These are phyloP conservation scores for Molorchus minor DNA, from an alignment of 2,888 invertebrate genomes.

Conservation along the genomic window DNA sequence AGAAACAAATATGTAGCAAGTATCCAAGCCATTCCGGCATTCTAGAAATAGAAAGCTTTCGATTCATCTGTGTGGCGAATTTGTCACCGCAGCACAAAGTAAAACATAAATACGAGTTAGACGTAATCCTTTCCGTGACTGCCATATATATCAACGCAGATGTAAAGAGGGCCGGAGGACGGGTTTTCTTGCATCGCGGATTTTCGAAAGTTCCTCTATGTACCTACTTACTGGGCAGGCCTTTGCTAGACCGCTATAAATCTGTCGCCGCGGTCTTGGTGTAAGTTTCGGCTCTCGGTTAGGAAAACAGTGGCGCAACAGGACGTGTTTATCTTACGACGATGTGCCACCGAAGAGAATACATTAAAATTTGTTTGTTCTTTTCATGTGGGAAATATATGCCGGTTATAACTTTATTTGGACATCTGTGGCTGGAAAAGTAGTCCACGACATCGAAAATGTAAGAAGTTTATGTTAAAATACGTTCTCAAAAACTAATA, in stretches of 20 bases:
- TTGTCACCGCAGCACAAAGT: slow-evolving; percentile 31
- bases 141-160: slow-evolving; percentile 39
- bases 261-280: slow-evolving; percentile 44
- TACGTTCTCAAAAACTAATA: too few relatives aligned
- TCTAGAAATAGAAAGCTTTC: too few relatives aligned
- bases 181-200: slow-evolving; percentile 33
- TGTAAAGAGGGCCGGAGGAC: slow-evolving; percentile 36
- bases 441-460: too few relatives aligned
- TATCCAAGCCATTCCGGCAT: too few relatives aligned
- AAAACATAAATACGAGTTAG: slow-evolving; percentile 44
- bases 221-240: slow-evolving; percentile 30
- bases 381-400: too few relatives aligned
- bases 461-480: too few relatives aligned
- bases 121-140: slow-evolving; percentile 41
- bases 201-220: slow-evolving; percentile 32
- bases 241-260: slow-evolving; percentile 42
- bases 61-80: slow-evolving; percentile 17
- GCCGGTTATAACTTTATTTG: too few relatives aligned
- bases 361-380: too few relatives aligned
- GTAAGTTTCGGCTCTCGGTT: slow-evolving; percentile 46
- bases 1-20: too few relatives aligned
- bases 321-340: neutral
- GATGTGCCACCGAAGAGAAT: too few relatives aligned
- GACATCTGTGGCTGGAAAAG: too few relatives aligned
- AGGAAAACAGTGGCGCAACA: slow-evolving; percentile 20